Evolutionary conservation across 2,888 invertebrate species (phyloP).

Genomic region (Amiota communis): DNA sequence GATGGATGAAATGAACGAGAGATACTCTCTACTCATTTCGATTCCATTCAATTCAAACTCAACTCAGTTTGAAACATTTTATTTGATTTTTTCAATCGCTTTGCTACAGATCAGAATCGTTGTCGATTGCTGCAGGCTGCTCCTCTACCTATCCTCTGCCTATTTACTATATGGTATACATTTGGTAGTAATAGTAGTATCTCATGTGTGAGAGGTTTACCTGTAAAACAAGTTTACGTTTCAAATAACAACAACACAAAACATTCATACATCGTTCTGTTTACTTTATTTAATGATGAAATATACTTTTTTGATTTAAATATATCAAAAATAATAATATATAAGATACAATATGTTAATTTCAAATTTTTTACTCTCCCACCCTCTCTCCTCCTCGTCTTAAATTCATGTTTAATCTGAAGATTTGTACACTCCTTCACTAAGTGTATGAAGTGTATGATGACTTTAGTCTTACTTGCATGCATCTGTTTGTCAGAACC

Average conservation of each 20-base stretch:
- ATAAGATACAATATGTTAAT: conserved; percentile 58
- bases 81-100: not conserved
- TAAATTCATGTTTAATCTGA: no score
- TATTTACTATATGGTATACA: no score
- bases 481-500: no score
- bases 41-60: conserved; percentile 8
- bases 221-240: conserved; percentile 67
- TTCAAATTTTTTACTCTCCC: conserved; percentile 33
- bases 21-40: not conserved
- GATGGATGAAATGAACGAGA: conserved; percentile 39
- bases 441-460: no score
- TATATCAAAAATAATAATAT: conserved; percentile 65
- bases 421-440: no score
- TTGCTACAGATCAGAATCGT: no score
- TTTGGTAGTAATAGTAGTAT: not conserved
- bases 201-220: conserved; percentile 43
- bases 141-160: no score
- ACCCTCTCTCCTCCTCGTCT: no score
- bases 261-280: conserved; percentile 31
- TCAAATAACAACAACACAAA: conserved; percentile 33
- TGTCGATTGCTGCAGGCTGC: no score
- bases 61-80: not conserved
- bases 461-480: no score
- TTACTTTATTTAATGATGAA: conserved; percentile 60
- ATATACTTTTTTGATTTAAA: conserved; percentile 68